Percentiles rank a stretch among this genome's conserved stretches.
These are phyloP conservation scores for Otolemur crassicaudatus DNA, from an alignment of 2,797 vertebrate genomes.

Conservation along the genomic window DNA sequence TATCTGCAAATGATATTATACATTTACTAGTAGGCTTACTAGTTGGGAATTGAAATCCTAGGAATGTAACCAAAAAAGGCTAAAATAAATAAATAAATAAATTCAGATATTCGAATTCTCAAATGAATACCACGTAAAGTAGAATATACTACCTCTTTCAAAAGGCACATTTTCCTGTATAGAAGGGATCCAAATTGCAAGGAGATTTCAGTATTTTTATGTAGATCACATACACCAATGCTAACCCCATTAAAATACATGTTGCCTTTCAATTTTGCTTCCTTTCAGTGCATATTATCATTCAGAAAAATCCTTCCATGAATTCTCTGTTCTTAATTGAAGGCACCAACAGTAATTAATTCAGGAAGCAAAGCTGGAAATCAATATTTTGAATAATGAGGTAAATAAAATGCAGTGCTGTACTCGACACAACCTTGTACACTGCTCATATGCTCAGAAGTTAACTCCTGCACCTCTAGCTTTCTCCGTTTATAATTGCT, in stretches of 20 bases:
- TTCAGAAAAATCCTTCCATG: conserved; percentile 37
- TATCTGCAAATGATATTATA: not conserved
- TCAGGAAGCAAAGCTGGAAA: not conserved
- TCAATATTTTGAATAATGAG: not conserved
- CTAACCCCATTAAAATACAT: conserved; percentile 53
- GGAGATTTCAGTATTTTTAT: conserved; percentile 54
- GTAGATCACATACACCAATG: conserved; percentile 32
- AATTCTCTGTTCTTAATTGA: conserved; percentile 42
- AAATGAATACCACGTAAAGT: conserved; percentile 28
- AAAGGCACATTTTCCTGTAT: conserved; percentile 47
- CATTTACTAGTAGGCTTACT: not conserved
- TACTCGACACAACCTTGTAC: not conserved
- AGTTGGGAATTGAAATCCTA: not conserved
- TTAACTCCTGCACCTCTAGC: not conserved
- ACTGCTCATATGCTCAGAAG: not conserved
- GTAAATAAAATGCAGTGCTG: not conserved
- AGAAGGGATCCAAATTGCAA: not conserved
- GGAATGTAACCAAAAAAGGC: not conserved
- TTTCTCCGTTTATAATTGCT: not conserved
- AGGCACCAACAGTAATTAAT: not conserved
- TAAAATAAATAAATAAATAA: not conserved
- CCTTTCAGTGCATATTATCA: not conserved
- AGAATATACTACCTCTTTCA: conserved; percentile 48
- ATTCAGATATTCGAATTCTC: conserved; percentile 31
- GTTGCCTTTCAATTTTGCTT: conserved; percentile 53